Evolutionary conservation across 1,140 invertebrate genomes (phyloP), one percentile per base, ranked within the genome.

Genomic region (Akabosia matsudoensis): DNA sequence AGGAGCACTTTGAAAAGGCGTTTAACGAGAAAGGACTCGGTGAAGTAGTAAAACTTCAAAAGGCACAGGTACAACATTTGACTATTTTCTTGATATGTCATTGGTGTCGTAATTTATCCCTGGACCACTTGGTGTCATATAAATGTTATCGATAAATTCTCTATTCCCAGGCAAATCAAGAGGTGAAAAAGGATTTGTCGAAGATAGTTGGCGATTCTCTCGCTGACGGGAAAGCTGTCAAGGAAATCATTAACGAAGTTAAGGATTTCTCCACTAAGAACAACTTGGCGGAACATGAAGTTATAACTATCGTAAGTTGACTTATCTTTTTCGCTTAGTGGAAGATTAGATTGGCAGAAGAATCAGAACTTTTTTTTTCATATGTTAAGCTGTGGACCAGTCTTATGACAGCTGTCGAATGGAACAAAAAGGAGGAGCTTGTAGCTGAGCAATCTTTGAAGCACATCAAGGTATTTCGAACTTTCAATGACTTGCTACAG

Each of bases 371-470:
- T 22, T 22, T 78, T 77, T 10, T 75, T 64, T 77, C 71, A 14
- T 72, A n/a, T 73, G 74, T 79, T 16, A 76, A 88, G 88, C 91
- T 97, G 82, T 98, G 96, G 96, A 91, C 90, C 80, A 94, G 92
- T 77, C 90, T 98, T 80, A 98, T 98, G 96, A 90, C 90, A 74
- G 90, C 93, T 81, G 93, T 94, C 54, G 96, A 98, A 87, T 98
- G 96, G 96, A 98, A 97, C 86, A 98, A 98, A 86, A 97, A 97
- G 85, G 96, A 97, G 87, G 96, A 98, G 85, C 86, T 98, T 76
- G 90, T 97, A 76, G 94, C 95, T 78, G 95, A 97, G 84, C 96
- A 97, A 86, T 94, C 95, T 56, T 88, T 97, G 24, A 95, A 95
- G 85, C 93, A 97, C 86, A 86, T 97, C 76, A 92, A 92, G 81